A percentile compares a stretch with the other conserved stretches of the same genome.
phyloP scores from a whole-genome alignment of 2,888 invertebrate genomes.

The Polietes domitor region DNA sequence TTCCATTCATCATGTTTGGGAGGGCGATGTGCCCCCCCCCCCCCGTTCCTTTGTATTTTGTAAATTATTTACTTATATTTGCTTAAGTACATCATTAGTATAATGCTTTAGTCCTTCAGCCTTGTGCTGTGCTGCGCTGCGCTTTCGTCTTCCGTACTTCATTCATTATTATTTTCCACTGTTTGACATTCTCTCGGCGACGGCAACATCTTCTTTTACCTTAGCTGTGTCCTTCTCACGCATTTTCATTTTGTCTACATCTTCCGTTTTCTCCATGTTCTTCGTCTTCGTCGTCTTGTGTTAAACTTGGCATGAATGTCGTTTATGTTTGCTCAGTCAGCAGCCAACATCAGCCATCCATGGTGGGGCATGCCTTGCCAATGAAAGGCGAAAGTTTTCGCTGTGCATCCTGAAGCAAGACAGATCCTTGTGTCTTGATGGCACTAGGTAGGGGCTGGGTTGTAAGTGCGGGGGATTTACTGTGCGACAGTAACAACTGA shows the following conservation, averaged over 20 bases:
- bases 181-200: conserved; percentile 13
- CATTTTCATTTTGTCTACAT: neutral
- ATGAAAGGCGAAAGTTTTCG: neutral
- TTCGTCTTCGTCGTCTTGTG: neutral
- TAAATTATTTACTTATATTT: conserved; percentile 47
- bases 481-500: neutral
- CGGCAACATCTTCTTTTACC: conserved; percentile 24
- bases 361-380: neutral
- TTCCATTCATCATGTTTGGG: neutral
- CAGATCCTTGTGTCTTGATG: too few species aligned
- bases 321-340: neutral
- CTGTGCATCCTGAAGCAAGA: neutral
- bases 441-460: too few species aligned
- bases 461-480: neutral
- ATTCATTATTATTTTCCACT: conserved; percentile 37
- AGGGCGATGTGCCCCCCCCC: neutral
- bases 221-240: conserved; percentile 3
- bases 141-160: conserved; percentile 35
- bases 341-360: neutral
- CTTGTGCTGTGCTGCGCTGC: too few species aligned
- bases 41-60: neutral
- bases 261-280: neutral
- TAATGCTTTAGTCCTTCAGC: conserved; percentile 49
- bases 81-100: conserved; percentile 60
- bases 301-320: neutral